A percentile compares a stretch with the other conserved stretches of the same genome.
Evolutionary conservation across 2,888 invertebrate genomes (phyloP).

Genomic region (Alsophila aescularia): DNA sequence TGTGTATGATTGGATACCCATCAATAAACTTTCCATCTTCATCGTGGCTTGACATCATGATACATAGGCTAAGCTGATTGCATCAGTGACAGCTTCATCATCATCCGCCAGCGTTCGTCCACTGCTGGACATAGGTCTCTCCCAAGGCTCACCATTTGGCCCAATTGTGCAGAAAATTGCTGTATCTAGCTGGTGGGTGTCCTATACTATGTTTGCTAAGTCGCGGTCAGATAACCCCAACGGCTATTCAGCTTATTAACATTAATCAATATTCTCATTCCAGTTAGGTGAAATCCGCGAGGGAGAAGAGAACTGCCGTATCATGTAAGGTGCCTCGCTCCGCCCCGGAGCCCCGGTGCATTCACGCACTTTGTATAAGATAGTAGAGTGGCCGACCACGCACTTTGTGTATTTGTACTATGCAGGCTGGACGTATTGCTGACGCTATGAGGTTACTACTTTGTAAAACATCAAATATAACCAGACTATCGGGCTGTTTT

Average conservation of each 20-base stretch:
- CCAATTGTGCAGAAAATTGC: too few relatives aligned
- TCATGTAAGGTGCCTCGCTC: constrained; percentile 60
- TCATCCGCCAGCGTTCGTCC: too few relatives aligned
- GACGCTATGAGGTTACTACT: neutral
- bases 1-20: too few relatives aligned
- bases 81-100: too few relatives aligned
- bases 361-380: constrained; percentile 43
- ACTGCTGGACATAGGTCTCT: too few relatives aligned
- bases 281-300: constrained; percentile 74
- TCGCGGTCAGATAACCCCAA: too few relatives aligned
- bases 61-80: too few relatives aligned
- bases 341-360: constrained; percentile 12
- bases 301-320: constrained; percentile 76
- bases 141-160: too few relatives aligned
- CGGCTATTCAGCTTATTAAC: neutral
- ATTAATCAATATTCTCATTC: constrained; percentile 29
- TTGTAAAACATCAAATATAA: neutral
- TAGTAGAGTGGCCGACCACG: constrained; percentile 49
- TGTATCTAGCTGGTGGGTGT: too few relatives aligned
- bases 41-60: too few relatives aligned
- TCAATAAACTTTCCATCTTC: too few relatives aligned
- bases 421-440: constrained; percentile 27
- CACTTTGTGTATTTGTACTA: constrained; percentile 28
- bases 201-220: too few relatives aligned
- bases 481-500: neutral